Evolutionary conservation across 2,113 vertebrate species (phyloP).

Genomic region (Pangasianodon hypophthalmus): DNA sequence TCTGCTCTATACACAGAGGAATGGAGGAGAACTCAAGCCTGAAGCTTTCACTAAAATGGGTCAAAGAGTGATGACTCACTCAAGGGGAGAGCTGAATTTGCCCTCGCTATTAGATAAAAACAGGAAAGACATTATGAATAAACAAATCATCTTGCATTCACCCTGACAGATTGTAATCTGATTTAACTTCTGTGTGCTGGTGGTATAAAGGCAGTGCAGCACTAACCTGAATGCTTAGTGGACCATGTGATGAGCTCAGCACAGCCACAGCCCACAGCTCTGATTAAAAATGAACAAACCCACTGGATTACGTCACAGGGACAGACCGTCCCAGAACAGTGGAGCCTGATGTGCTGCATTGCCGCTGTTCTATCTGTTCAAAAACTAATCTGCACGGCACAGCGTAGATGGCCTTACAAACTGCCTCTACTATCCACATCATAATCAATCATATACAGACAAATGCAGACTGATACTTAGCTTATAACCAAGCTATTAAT

Average conservation of each 20-base stretch:
- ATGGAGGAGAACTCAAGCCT: background rate
- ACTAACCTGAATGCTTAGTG: constrained; percentile 47
- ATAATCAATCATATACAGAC: background rate
- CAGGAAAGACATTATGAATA: background rate
- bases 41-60: constrained; percentile 30
- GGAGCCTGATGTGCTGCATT: constrained; percentile 6
- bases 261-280: background rate
- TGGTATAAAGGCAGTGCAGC: background rate
- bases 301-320: constrained; percentile 5
- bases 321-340: background rate
- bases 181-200: background rate
- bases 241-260: constrained; percentile 34
- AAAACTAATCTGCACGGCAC: constrained; percentile 24
- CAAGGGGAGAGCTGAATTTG: background rate
- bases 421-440: background rate
- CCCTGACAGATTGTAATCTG: constrained; percentile 1
- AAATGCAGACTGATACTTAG: background rate
- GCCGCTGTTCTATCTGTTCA: background rate
- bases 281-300: constrained; percentile 36
- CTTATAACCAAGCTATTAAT: background rate
- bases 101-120: background rate
- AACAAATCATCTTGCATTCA: background rate
- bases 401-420: background rate
- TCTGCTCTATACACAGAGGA: background rate
- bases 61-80: constrained; percentile 16